Percentiles rank a stretch among this genome's conserved stretches.
phyloP scores from a whole-genome alignment of 92 coral and sea anemone genomes.

The Bergia sp. region DNA sequence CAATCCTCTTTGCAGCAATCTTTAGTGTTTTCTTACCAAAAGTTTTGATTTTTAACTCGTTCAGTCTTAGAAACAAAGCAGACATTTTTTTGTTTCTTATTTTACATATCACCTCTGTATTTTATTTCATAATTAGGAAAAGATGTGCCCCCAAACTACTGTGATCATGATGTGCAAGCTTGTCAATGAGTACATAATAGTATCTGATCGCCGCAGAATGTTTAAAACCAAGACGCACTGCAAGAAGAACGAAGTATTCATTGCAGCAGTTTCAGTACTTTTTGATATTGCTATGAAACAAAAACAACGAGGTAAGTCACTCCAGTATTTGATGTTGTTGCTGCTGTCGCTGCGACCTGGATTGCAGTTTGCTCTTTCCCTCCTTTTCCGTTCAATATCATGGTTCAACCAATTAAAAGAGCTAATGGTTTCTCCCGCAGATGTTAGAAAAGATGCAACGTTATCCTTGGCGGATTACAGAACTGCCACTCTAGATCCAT shows the following conservation, averaged over 20 bases:
- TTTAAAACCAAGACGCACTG: neutral
- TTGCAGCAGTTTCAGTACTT: neutral
- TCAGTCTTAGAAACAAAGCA: neutral
- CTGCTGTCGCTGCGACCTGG: too few species aligned
- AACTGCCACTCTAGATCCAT: neutral
- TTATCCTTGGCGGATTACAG: neutral
- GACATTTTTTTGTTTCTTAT: too few species aligned
- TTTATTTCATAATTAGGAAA: neutral
- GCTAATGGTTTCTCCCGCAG: neutral
- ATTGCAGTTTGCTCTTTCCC: neutral
- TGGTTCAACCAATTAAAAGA: too few species aligned
- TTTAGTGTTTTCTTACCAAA: neutral
- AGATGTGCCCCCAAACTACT: neutral
- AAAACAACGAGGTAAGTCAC: neutral
- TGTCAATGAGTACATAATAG: neutral
- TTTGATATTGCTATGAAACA: constrained; percentile 1
- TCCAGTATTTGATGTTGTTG: neutral
- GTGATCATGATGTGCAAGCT: neutral
- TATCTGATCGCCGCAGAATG: neutral
- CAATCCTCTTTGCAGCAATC: too few species aligned
- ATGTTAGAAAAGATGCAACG: neutral
- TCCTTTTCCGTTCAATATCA: too few species aligned
- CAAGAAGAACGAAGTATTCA: neutral
- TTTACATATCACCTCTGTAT: too few species aligned
- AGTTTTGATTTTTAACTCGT: neutral